Base-by-base conservation (phyloP, 2,113 vertebrate genomes). In the Trogon surrucura region DNA sequence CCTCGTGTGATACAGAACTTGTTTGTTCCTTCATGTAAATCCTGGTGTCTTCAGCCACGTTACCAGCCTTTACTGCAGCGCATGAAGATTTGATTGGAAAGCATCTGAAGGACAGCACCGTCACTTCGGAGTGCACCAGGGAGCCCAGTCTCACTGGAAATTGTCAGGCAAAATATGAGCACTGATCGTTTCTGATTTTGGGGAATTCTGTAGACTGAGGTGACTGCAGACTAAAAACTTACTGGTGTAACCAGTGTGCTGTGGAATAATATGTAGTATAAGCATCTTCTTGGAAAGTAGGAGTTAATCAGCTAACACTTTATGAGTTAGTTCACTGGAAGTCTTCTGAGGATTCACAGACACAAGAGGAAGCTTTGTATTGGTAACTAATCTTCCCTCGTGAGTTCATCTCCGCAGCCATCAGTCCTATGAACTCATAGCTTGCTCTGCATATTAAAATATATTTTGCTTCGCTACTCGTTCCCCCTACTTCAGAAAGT, bases 91-190 rank as follows among this genome's bases (percentile, higher is more conserved):
- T 61, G 30, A 21, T 66, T 44, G 16, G 73, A 27, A 47, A 16
- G 47, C 0, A 0, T n/a, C 44, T 48, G 36, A 20, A 66, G 30
- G 72, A 3, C 30, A 57, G n/a, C 62, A 67, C 9, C 13, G 13
- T 4, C 23, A 2, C n/a, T 27, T 53, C 0, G 0, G 6, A 10
- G 20, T 18, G 18, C 48, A 27, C 45, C 23, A 53, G 38, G 57
- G 26, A 53, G n/a, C 60, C 36, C 26, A 23, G 36, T 25, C 12
- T 81, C 11, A 8, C 70, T 75, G 73, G 41, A 50, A 62, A 36
- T 45, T 5, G 0, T 27, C 16, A 45, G 61, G 47, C 23, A 74
- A 23, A 78, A 32, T 45, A 27, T 1, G 9, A 71, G 16, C 38
- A 21, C 48, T n/a, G 36, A 32, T 12, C 0, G 0, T 20, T 89